Evolutionary conservation across 2,797 vertebrate genomes (phyloP).

Genomic region (Pseudotriccus pelzelni): DNA sequence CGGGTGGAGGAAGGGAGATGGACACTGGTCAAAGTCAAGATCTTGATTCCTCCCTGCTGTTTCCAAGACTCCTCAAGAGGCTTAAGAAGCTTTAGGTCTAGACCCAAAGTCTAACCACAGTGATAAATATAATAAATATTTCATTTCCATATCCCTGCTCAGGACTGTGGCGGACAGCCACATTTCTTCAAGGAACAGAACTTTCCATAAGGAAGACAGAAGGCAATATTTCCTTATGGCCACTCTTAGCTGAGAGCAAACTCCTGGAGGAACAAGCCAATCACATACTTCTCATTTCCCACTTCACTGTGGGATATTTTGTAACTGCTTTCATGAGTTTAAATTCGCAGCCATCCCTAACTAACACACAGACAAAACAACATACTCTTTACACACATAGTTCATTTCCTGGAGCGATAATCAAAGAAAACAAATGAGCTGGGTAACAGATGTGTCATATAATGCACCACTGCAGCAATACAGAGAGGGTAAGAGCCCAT

Average conservation of each 20-base stretch:
- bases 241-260: neutral
- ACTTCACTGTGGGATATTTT: neutral
- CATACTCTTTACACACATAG: conserved; percentile 1
- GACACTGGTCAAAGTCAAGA: neutral
- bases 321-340: neutral
- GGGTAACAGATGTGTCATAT: conserved; percentile 32
- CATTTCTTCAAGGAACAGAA: neutral
- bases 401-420: conserved; percentile 39
- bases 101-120: neutral
- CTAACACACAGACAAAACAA: conserved; percentile 53
- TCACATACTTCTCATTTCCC: neutral
- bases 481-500: neutral
- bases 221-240: neutral
- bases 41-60: neutral
- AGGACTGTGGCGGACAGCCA: neutral
- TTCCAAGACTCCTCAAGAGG: neutral
- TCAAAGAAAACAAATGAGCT: conserved; percentile 35
- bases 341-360: conserved; percentile 2
- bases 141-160: neutral
- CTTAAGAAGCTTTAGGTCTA: neutral
- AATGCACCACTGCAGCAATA: neutral
- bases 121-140: neutral
- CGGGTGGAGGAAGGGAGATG: neutral
- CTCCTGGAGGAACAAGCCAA: neutral
- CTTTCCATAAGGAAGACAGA: neutral